Evolutionary conservation across 2,797 vertebrate species (phyloP).

Genomic region (Menidia menidia): DNA sequence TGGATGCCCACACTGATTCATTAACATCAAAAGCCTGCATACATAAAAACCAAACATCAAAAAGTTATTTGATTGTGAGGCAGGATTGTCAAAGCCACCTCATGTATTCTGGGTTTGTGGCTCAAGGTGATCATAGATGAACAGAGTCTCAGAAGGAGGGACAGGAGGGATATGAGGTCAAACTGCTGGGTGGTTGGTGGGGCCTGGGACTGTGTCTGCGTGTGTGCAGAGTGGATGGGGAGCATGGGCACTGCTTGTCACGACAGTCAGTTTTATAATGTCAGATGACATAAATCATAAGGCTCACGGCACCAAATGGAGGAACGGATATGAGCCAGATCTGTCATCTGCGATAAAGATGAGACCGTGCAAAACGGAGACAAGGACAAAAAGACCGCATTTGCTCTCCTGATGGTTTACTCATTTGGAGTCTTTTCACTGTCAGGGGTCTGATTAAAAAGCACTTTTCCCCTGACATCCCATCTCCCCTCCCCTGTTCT

Average conservation of each 20-base stretch:
- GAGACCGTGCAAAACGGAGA: constrained; percentile 41
- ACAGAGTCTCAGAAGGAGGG: constrained; percentile 27
- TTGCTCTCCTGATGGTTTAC: constrained; percentile 44
- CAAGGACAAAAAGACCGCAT: constrained; percentile 23
- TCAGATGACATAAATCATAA: constrained; percentile 78
- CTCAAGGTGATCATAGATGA: constrained; percentile 69
- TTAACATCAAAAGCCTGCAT: constrained; percentile 11
- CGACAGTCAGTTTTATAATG: constrained; percentile 74
- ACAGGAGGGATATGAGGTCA: constrained; percentile 23
- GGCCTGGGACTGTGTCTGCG: constrained; percentile 23
- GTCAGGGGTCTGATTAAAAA: constrained; percentile 50
- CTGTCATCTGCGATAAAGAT: constrained; percentile 66
- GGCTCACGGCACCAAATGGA: constrained; percentile 69
- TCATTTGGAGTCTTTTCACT: constrained; percentile 57
- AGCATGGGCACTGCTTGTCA: constrained; percentile 65
- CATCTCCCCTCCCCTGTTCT: constrained; percentile 46
- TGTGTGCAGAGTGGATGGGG: constrained; percentile 41
- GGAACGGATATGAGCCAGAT: constrained; percentile 73
- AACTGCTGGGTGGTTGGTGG: constrained; percentile 31
- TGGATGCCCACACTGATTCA: constrained; percentile 13
- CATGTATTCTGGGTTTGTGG: constrained; percentile 53
- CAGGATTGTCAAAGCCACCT: constrained; percentile 44
- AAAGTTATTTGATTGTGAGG: constrained; percentile 33
- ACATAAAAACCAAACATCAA: constrained; percentile 8
- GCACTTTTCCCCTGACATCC: constrained; percentile 21